A percentile compares a stretch with the other conserved stretches of the same genome.
phyloP scores from a whole-genome alignment of 64 coral and sea anemone genomes.

The Pachyseris speciosa region DNA sequence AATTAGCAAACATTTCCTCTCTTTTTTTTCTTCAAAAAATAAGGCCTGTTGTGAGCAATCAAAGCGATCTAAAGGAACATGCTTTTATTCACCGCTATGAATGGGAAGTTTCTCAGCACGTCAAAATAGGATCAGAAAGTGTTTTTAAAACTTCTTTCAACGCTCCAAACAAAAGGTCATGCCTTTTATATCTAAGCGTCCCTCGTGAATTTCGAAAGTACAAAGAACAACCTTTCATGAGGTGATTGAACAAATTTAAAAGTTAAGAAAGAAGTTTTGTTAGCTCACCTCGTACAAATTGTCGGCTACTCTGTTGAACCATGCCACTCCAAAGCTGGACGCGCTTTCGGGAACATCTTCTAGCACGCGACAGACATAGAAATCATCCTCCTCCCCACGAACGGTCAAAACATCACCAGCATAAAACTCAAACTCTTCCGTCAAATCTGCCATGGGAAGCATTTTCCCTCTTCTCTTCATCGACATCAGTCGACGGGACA shows the following conservation, averaged over 20 bases:
- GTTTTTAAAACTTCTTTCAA: too few relatives aligned
- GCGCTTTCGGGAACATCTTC: conserved; percentile 75
- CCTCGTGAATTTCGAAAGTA: neutral
- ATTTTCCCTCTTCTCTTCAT: conserved; percentile 74
- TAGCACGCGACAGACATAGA: conserved; percentile 84
- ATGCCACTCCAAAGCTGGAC: conserved; percentile 70
- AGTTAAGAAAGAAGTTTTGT: neutral
- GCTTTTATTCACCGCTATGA: too few relatives aligned
- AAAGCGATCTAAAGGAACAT: too few relatives aligned
- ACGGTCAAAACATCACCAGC: conserved; percentile 91
- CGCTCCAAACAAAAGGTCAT: too few relatives aligned
- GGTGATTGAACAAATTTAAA: neutral
- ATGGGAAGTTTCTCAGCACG: too few relatives aligned
- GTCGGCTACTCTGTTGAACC: conserved; percentile 77
- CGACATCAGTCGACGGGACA: conserved; percentile 85
- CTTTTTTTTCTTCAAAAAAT: too few relatives aligned
- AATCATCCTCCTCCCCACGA: conserved; percentile 88
- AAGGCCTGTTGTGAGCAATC: too few relatives aligned
- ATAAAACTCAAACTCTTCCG: conserved; percentile 88
- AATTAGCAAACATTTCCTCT: too few relatives aligned
- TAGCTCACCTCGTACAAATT: conserved; percentile 85
- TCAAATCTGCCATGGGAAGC: conserved; percentile 56
- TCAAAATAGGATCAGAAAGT: too few relatives aligned
- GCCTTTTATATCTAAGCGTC: too few relatives aligned
- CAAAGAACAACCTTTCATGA: neutral